Evolutionary conservation across 92 coral and sea anemone genomes (phyloP).

Genomic region (Paramuricea clavata): DNA sequence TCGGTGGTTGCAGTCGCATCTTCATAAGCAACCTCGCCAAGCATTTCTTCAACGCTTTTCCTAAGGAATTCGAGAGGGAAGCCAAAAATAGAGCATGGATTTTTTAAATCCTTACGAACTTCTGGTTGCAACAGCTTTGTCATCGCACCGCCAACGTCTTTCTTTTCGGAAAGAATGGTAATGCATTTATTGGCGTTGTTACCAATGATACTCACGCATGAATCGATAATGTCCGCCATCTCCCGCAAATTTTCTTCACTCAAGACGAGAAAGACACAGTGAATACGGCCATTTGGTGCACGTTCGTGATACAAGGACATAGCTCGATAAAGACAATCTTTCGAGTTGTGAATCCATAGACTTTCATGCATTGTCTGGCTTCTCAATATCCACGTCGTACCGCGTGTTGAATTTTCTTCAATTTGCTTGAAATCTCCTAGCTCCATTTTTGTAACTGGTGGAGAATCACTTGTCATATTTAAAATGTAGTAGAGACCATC

Average conservation of each 20-base stretch:
- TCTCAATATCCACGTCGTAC: constrained; percentile 73
- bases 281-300: constrained; percentile 53
- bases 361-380: constrained; percentile 68
- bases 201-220: constrained; percentile 71
- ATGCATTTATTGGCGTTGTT: constrained; percentile 55
- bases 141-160: constrained; percentile 22
- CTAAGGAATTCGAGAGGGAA: constrained; percentile 51
- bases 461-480: constrained; percentile 30
- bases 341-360: constrained; percentile 67
- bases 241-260: constrained; percentile 52
- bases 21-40: constrained; percentile 64
- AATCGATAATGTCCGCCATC: constrained; percentile 71
- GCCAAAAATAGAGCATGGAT: constrained; percentile 56
- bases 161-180: constrained; percentile 64
- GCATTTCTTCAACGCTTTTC: constrained; percentile 63
- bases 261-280: constrained; percentile 63
- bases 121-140: constrained; percentile 46
- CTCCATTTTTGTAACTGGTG: constrained; percentile 17
- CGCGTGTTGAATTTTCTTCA: constrained; percentile 50
- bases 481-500: constrained; percentile 33
- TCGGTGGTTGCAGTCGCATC: constrained; percentile 67
- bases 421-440: constrained; percentile 45
- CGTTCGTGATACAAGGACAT: constrained; percentile 60
- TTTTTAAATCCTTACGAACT: constrained; percentile 52
- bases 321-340: constrained; percentile 66